Evolutionary conservation across 2,888 invertebrate genomes (phyloP).

Genomic region (Luperina testacea): DNA sequence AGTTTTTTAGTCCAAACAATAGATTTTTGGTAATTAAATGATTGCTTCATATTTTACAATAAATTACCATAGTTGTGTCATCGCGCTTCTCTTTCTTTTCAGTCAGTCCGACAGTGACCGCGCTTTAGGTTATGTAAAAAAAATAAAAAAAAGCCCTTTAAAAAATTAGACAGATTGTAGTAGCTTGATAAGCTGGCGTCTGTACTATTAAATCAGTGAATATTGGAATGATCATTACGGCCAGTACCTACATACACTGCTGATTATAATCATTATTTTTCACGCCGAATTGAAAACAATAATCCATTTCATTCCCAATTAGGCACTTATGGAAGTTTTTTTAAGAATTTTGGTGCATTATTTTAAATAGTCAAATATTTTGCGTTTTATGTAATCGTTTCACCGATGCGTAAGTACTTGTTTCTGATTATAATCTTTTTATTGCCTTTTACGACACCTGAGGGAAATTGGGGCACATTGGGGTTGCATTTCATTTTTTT

Average conservation of each 20-base stretch:
- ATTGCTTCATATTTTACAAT: too few relatives aligned
- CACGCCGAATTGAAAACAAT: background rate
- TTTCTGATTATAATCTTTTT: conserved; percentile 48
- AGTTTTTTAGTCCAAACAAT: too few relatives aligned
- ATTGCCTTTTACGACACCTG: conserved; percentile 40
- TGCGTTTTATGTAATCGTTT: conserved; percentile 1
- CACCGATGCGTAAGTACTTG: conserved; percentile 23
- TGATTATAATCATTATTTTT: conserved; percentile 20
- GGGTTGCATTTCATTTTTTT: conserved; percentile 41
- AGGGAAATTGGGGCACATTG: conserved; percentile 42
- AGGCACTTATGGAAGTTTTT: background rate
- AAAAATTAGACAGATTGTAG: too few relatives aligned
- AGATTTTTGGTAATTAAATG: too few relatives aligned
- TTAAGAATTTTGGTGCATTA: background rate
- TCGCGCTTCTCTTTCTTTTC: too few relatives aligned
- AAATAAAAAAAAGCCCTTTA: too few relatives aligned
- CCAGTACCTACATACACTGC: background rate
- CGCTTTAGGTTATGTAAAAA: too few relatives aligned
- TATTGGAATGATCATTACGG: conserved; percentile 33
- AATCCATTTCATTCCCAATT: conserved; percentile 1
- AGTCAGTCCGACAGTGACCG: too few relatives aligned
- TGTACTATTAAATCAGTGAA: conserved; percentile 47
- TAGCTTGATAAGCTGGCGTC: too few relatives aligned
- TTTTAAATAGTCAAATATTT: conserved; percentile 8
- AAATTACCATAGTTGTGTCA: too few relatives aligned